Evolutionary conservation across 1,140 invertebrate genomes (phyloP), one percentile per base, ranked within the genome.

Genomic region (Caligus rogercresseyi): DNA sequence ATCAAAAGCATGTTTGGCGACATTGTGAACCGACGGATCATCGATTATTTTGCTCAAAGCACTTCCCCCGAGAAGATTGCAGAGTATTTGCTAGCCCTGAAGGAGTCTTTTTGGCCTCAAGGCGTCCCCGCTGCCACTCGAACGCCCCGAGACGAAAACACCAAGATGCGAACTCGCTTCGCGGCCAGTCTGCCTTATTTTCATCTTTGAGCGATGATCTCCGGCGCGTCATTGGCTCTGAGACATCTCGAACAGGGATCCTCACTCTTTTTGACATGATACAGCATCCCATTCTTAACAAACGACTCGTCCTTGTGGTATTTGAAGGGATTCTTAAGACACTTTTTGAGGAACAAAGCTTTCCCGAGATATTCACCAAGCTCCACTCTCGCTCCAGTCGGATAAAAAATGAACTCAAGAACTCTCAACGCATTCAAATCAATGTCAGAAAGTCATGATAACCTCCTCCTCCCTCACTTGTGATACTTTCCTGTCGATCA

Each of bases 61-160:
- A 93, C 89, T 0, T 89, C 87, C 68, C 86, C 89, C 20, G 82
- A 87, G 64, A 88, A 89, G 72, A 83, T 94, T 63, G 86, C 88
- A 2, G 85, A 87, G 67, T 92, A 91, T 75, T 78, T 96, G 63
- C 81, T 83, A 71, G 76, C 82, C 59, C 85, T 94, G 70, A 89
- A 87, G 87, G 87, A 73, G 79, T 79, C 82, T 18, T 80, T 85
- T 67, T 89, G 86, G 86, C 85, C 86, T 15, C 81, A 82, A 68
- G 86, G 84, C 18, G 71, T 79, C 0, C 75, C 79, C 66, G 81
- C 79, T 52, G 79, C 81, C 65, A 76, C 75, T 43, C 76, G 74
- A 67, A 76, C 79, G 13, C 77, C 16, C 15, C 76, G 88, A 53
- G 83, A 87, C 72, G 73, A 78, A 14, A 80, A 81, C 20, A 85